These are phyloP conservation scores for Thripadectes ignobilis DNA, from an alignment of 2,797 vertebrate genomes.

Conservation along the genomic window DNA sequence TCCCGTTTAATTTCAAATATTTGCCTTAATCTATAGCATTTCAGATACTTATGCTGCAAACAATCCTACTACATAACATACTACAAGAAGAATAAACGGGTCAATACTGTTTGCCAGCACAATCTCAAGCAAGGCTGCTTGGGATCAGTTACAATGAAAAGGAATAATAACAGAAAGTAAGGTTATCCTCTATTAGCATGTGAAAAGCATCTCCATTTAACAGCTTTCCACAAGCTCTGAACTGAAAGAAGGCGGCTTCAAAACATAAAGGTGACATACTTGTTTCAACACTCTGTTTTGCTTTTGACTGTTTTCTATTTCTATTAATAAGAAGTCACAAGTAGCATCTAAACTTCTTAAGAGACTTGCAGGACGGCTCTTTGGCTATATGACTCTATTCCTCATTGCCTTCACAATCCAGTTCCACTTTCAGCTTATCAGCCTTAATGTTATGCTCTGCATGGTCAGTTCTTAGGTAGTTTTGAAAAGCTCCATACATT, in stretches of 20 bases:
- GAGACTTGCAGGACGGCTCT: accelerated
- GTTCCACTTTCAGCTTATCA: not conserved
- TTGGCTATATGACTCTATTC: not conserved
- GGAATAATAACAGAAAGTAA: not conserved
- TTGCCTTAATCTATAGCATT: not conserved
- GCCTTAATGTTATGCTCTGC: not conserved
- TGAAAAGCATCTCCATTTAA: not conserved
- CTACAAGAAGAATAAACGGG: not conserved
- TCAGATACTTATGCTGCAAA: not conserved
- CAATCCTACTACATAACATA: not conserved
- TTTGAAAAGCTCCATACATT: not conserved
- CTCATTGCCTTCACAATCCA: not conserved
- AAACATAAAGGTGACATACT: not conserved
- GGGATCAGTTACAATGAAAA: not conserved
- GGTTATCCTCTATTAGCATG: not conserved
- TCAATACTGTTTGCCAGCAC: not conserved
- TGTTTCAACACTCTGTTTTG: not conserved
- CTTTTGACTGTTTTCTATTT: not conserved
- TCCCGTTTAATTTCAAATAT: not conserved
- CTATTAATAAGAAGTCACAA: not conserved
- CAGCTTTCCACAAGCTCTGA: not conserved
- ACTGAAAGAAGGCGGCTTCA: not conserved
- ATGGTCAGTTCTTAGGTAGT: not conserved
- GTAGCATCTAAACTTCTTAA: not conserved
- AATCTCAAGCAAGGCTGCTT: not conserved